These are phyloP conservation scores for Noctuana brunneofusca DNA, from an alignment of 2,888 invertebrate genomes.

Conservation along the genomic window DNA sequence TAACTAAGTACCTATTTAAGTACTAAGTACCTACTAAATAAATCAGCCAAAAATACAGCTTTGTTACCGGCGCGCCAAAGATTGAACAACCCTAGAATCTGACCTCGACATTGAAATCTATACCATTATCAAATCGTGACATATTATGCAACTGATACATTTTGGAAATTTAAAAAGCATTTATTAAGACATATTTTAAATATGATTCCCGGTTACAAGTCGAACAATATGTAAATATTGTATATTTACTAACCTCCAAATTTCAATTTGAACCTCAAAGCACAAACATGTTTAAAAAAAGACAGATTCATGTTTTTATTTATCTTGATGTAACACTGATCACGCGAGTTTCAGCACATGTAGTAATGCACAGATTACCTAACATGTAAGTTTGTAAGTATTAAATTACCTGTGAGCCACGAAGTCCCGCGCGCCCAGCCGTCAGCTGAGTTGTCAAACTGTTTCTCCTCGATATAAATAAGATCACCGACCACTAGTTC, in stretches of 20 bases:
- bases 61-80: not conserved
- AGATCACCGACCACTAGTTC: conserved; percentile 93
- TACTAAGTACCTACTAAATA: too few relatives aligned
- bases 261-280: conserved; percentile 53
- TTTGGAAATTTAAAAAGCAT: not conserved
- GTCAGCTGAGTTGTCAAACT: conserved; percentile 88
- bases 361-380: conserved; percentile 29
- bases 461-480: conserved; percentile 90
- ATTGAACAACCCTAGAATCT: not conserved
- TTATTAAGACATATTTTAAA: not conserved
- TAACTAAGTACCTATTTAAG: too few relatives aligned
- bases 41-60: not conserved
- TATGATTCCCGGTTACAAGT: not conserved
- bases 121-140: not conserved
- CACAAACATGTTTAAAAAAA: conserved; percentile 47
- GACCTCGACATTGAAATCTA: not conserved
- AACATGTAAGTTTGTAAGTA: not conserved
- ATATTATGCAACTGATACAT: conserved; percentile 2
- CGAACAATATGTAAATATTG: not conserved
- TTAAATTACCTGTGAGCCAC: conserved; percentile 86
- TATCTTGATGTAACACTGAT: not conserved
- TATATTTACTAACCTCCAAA: conserved; percentile 56
- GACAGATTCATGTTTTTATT: conserved; percentile 45
- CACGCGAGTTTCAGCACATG: conserved; percentile 4
- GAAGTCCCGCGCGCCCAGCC: conserved; percentile 95